A percentile compares a stretch with the other conserved stretches of the same genome.
Evolutionary conservation across 30 jellyfish, hydroid and myxozoan species (phyloP).

Genomic region (Pseudorhiza aurosa): DNA sequence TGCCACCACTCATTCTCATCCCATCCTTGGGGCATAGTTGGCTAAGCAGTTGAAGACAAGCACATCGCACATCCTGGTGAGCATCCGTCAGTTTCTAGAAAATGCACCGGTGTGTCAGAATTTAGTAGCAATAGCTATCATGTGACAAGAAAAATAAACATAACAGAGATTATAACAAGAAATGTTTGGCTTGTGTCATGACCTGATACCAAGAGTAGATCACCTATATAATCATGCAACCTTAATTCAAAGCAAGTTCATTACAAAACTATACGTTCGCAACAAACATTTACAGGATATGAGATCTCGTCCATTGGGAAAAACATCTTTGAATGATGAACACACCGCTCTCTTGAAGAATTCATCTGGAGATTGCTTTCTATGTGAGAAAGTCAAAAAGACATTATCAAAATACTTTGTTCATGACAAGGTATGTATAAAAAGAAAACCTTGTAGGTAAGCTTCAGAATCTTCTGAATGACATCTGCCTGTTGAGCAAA

Average conservation of each 20-base stretch:
- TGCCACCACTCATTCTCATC: conserved; percentile 72
- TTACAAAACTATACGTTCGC: no score
- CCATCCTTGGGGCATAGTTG: conserved; percentile 79
- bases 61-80: conserved; percentile 87
- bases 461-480: conserved; percentile 74
- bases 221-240: no score
- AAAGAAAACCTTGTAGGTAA: conserved; percentile 77
- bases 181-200: no score
- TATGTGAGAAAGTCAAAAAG: background rate
- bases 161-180: no score
- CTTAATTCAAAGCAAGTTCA: no score
- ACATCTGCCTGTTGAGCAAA: conserved; percentile 63
- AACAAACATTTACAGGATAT: no score
- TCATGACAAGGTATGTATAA: no score
- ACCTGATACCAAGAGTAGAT: no score
- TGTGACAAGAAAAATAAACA: no score
- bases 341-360: background rate
- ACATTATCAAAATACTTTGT: background rate
- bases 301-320: background rate
- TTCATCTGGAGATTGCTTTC: no score
- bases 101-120: no score
- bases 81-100: conserved; percentile 74
- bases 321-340: background rate
- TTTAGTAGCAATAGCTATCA: no score
- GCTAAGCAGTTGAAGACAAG: conserved; percentile 64